phyloP scores from a whole-genome alignment of 2,797 vertebrate genomes.

The Artibeus jamaicensis region DNA sequence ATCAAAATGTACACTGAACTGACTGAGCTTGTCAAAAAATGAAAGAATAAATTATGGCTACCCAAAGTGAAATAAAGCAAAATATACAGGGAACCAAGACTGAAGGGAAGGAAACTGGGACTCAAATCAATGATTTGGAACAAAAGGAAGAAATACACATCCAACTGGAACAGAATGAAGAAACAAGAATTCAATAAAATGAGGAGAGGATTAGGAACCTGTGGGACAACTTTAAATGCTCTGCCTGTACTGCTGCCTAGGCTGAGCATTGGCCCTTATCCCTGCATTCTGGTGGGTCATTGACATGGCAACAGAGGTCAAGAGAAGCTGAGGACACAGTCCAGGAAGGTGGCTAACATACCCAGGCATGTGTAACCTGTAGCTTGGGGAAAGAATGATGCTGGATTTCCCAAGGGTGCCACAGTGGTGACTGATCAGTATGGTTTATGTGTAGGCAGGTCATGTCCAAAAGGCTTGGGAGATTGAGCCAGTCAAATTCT shows the following conservation, averaged over 20 bases:
- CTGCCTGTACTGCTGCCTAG: slow-evolving; percentile 65
- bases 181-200: too few species aligned
- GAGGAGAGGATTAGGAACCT: too few species aligned
- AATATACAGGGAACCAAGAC: too few species aligned
- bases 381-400: slow-evolving; percentile 83
- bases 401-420: slow-evolving; percentile 85
- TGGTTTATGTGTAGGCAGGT: slow-evolving; percentile 88
- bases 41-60: too few species aligned
- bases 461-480: neutral
- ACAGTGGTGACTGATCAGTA: slow-evolving; percentile 87
- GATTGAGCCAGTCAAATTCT: neutral
- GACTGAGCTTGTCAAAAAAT: too few species aligned
- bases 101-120: too few species aligned
- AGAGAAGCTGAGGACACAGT: slow-evolving; percentile 85
- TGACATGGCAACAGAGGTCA: slow-evolving; percentile 80
- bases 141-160: too few species aligned
- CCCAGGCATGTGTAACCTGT: slow-evolving; percentile 82
- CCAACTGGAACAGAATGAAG: too few species aligned
- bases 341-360: slow-evolving; percentile 86
- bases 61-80: too few species aligned
- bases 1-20: too few species aligned
- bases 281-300: slow-evolving; percentile 89
- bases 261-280: slow-evolving; percentile 71
- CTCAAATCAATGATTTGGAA: too few species aligned
- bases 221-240: neutral